A percentile compares a stretch with the other conserved stretches of the same genome.
These are phyloP conservation scores for Strigops habroptila DNA, from an alignment of 2,113 vertebrate genomes.

Conservation along the genomic window DNA sequence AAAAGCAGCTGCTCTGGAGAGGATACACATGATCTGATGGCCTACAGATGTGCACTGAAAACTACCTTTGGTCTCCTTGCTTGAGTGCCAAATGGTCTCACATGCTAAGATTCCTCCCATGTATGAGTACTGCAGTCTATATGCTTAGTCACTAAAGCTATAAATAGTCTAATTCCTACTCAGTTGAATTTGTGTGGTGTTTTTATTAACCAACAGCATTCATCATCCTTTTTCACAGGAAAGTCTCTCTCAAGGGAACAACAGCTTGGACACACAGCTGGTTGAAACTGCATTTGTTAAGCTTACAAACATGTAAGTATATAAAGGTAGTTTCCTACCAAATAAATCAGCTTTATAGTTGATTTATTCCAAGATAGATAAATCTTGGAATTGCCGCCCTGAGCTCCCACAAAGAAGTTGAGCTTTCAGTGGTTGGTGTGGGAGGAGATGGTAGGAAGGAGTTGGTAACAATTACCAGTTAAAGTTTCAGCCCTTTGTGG, in stretches of 20 bases:
- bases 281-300: neutral
- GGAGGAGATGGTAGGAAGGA: neutral
- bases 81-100: neutral
- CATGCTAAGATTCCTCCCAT: neutral
- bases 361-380: too few species aligned
- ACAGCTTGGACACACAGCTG: neutral
- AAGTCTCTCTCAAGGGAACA: neutral
- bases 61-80: neutral
- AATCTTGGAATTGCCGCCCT: neutral
- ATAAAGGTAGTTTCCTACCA: neutral
- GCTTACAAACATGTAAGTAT: neutral
- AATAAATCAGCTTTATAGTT: too few species aligned
- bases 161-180: constrained; percentile 22
- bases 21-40: neutral
- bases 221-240: neutral
- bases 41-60: constrained; percentile 26
- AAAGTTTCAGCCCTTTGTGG: neutral
- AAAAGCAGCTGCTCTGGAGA: neutral
- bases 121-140: neutral
- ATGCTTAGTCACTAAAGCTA: constrained; percentile 45
- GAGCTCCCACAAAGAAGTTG: neutral
- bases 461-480: neutral
- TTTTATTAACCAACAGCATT: neutral
- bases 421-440: neutral
- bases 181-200: neutral